Evolutionary conservation across 2,113 vertebrate genomes (phyloP).

Genomic region (Rhabdomys dilectus): DNA sequence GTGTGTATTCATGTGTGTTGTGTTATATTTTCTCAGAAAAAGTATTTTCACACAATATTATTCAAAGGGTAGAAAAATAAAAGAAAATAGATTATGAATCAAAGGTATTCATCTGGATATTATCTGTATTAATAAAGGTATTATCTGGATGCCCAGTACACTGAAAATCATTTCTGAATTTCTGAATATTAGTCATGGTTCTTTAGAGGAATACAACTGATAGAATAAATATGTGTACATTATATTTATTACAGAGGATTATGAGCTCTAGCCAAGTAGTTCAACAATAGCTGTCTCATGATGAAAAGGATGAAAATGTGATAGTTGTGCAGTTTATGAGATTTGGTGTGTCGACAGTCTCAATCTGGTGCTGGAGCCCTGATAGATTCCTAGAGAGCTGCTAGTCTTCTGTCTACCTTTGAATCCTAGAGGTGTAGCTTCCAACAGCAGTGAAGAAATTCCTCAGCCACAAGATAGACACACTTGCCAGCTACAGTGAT

Average conservation of each 20-base stretch:
- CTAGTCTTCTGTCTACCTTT: not conserved
- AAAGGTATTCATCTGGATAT: not conserved
- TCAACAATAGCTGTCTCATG: not conserved
- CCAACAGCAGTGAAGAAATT: not conserved
- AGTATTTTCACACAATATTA: not conserved
- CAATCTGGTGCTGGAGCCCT: not conserved
- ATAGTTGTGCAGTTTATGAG: not conserved
- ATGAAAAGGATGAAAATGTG: not conserved
- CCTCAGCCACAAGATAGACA: not conserved
- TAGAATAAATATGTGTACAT: not conserved
- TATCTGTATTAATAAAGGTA: too few relatives aligned
- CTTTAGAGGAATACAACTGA: not conserved
- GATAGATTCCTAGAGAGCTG: not conserved
- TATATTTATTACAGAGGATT: not conserved
- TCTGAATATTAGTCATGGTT: not conserved
- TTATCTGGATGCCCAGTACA: not conserved
- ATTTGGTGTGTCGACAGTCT: not conserved
- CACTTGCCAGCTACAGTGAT: not conserved
- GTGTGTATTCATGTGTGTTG: not conserved
- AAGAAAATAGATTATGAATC: not conserved
- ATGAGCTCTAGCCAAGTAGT: not conserved
- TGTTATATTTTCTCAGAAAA: not conserved
- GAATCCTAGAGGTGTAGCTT: not conserved
- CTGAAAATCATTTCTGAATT: not conserved
- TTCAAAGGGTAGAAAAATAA: not conserved